Percentiles rank a stretch among this genome's conserved stretches.
These are phyloP conservation scores for Emys orbicularis DNA, from an alignment of 2,797 vertebrate species.

Conservation along the genomic window DNA sequence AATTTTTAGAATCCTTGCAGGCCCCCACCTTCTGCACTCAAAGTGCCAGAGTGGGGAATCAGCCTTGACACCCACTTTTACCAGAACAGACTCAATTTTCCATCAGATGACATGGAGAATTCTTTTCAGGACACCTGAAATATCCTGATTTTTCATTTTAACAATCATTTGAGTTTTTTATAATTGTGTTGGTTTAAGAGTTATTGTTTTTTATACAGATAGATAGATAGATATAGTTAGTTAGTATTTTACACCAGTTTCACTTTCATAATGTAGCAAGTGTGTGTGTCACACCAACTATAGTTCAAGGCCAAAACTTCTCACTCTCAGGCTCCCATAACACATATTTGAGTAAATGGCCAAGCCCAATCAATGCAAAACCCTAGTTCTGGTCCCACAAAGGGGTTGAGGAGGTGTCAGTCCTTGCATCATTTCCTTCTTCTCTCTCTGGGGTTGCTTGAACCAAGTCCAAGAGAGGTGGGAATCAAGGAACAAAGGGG, in stretches of 20 bases:
- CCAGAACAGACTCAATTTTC: background rate
- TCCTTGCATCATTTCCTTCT: background rate
- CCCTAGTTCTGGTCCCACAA: background rate
- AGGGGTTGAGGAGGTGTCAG: accelerated
- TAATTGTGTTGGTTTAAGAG: background rate
- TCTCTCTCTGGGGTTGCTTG: background rate
- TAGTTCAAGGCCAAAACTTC: background rate
- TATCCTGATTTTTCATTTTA: background rate
- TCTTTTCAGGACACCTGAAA: background rate
- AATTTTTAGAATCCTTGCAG: too few species aligned
- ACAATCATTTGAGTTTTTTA: background rate
- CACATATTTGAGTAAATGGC: background rate
- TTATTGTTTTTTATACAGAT: background rate
- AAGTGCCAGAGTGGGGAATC: too few species aligned
- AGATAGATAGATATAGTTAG: too few species aligned
- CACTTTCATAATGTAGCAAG: background rate
- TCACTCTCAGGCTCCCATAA: background rate
- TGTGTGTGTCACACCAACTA: background rate
- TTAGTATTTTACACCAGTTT: background rate
- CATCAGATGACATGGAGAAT: background rate
- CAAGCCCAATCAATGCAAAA: background rate
- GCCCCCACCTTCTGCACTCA: too few species aligned
- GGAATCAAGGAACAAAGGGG: accelerated
- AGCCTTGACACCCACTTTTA: background rate
- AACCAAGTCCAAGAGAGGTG: background rate